Evolutionary conservation across 2,113 vertebrate species (phyloP).

Genomic region (Uria lomvia): DNA sequence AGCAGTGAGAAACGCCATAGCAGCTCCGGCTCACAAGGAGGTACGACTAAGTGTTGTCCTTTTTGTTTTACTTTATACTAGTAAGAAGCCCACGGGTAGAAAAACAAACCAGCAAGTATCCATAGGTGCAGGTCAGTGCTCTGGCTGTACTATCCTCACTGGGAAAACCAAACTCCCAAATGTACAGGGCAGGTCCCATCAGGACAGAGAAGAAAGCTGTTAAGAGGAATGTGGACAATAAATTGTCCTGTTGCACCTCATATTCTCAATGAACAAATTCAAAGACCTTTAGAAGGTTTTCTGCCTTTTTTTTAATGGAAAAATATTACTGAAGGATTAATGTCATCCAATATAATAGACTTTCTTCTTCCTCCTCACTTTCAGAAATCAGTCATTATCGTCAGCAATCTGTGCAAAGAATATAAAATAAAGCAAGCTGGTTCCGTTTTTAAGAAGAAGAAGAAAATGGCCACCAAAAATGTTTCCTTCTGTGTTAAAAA

Average conservation of each 20-base stretch:
- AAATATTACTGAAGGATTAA: neutral
- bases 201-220: neutral
- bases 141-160: neutral
- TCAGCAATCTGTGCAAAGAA: slow-evolving; percentile 84
- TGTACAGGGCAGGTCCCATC: neutral
- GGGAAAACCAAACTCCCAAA: neutral
- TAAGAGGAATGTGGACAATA: accelerated
- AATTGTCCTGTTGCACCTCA: neutral
- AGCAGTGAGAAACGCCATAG: slow-evolving; percentile 75
- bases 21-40: slow-evolving; percentile 72
- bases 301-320: neutral
- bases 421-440: slow-evolving; percentile 73
- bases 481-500: slow-evolving; percentile 90
- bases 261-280: neutral
- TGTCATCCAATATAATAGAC: neutral
- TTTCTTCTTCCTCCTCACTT: neutral
- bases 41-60: slow-evolving; percentile 11
- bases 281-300: neutral
- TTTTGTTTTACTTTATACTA: neutral
- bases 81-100: neutral
- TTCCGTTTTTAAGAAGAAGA: slow-evolving; percentile 71
- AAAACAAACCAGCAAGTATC: neutral
- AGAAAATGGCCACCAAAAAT: slow-evolving; percentile 81
- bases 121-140: neutral
- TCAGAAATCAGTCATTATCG: slow-evolving; percentile 84